phyloP scores from a whole-genome alignment of 1,140 invertebrate genomes.

The Zaprionus kolodkinae region DNA sequence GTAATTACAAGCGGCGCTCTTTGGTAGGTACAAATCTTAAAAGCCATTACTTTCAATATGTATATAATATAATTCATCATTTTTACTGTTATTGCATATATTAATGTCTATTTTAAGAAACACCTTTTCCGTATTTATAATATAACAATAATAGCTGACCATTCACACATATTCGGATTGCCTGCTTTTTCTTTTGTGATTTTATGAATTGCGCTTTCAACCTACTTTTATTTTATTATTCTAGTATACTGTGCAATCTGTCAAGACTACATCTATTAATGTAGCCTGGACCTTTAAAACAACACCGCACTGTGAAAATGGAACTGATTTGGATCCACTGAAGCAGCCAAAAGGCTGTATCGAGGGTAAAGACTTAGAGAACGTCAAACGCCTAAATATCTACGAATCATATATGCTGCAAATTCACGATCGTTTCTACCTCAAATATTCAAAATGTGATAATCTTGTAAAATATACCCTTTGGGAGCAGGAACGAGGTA shows the following conservation, averaged over 20 bases:
- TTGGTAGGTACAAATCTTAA: slow-evolving; percentile 38
- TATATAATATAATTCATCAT: background rate
- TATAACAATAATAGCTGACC: background rate
- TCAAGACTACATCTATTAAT: slow-evolving; percentile 87
- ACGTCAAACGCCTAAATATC: slow-evolving; percentile 91
- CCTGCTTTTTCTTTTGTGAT: background rate
- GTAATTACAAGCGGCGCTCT: slow-evolving; percentile 56
- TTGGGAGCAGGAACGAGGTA: slow-evolving; percentile 86
- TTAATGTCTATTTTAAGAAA: background rate
- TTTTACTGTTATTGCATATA: background rate
- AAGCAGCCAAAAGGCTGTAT: slow-evolving; percentile 89
- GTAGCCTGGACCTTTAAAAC: slow-evolving; percentile 93
- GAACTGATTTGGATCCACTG: slow-evolving; percentile 84
- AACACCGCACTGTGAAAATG: slow-evolving; percentile 86
- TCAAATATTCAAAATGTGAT: slow-evolving; percentile 85
- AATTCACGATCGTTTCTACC: slow-evolving; percentile 92
- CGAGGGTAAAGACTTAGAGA: slow-evolving; percentile 90
- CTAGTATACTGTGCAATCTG: slow-evolving; percentile 87
- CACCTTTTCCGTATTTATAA: background rate
- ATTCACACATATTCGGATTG: background rate
- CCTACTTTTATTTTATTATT: slow-evolving; percentile 6
- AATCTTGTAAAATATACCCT: slow-evolving; percentile 85
- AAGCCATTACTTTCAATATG: background rate
- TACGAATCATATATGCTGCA: slow-evolving; percentile 95
- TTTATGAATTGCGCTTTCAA: background rate